These are phyloP conservation scores for Artemia sp. DNA, from an alignment of 2,888 invertebrate species.

Conservation along the genomic window DNA sequence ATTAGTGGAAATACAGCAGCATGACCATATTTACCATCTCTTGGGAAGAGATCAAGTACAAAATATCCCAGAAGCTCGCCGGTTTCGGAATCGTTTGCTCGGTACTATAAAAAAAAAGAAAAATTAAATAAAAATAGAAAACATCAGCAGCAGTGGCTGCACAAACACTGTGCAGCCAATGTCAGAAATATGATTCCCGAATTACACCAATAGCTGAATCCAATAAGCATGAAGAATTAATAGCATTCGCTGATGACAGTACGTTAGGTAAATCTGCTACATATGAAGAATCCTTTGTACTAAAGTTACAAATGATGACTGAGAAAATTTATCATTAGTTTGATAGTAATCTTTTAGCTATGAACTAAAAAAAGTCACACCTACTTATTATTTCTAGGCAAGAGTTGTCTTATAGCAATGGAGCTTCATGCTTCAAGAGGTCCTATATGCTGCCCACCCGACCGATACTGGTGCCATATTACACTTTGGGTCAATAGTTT, in stretches of 20 bases:
- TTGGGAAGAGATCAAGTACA: slow-evolving; percentile 36
- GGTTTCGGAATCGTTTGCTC: slow-evolving; percentile 32
- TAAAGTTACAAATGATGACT: not conserved
- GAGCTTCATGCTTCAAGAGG: too few relatives aligned
- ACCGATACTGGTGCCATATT: too few relatives aligned
- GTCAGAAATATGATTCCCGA: not conserved
- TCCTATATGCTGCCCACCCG: too few relatives aligned
- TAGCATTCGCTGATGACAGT: not conserved
- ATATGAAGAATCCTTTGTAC: too few relatives aligned
- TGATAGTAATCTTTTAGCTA: not conserved
- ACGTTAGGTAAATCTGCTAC: not conserved
- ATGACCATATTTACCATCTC: slow-evolving; percentile 38
- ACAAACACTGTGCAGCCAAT: not conserved
- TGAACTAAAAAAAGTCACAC: too few relatives aligned
- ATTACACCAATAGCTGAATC: not conserved
- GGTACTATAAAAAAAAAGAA: slow-evolving; percentile 29
- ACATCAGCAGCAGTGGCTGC: not conserved
- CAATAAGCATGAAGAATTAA: not conserved
- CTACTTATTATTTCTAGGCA: too few relatives aligned
- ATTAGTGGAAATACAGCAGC: slow-evolving; percentile 35
- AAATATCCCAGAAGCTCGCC: slow-evolving; percentile 35
- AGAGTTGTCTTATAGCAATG: too few relatives aligned
- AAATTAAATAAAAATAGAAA: not conserved
- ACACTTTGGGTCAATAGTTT: too few relatives aligned
- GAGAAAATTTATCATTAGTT: slow-evolving; percentile 10